Evolutionary conservation across 2,888 invertebrate genomes (phyloP).

Genomic region (Anthophora plumipes): DNA sequence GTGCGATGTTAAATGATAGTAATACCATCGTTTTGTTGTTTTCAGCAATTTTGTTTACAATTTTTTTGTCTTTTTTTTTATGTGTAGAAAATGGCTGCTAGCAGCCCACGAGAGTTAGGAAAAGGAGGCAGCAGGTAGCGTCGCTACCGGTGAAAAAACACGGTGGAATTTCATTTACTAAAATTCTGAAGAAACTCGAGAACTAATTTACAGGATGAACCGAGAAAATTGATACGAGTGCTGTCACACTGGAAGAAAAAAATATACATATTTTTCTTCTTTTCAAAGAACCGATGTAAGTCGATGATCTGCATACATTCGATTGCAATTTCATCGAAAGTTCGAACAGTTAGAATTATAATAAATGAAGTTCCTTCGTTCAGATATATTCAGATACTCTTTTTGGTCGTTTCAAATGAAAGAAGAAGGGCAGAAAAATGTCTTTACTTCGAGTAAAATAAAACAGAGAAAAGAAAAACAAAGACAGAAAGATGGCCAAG

Average conservation of each 20-base stretch:
- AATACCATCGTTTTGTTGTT: conserved; percentile 50
- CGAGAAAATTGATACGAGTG: too few species aligned
- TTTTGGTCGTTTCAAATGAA: background rate
- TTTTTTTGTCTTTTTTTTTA: conserved; percentile 14
- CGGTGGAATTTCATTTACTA: conserved; percentile 3
- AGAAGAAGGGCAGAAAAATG: background rate
- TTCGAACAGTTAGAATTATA: background rate
- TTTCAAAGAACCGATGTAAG: background rate
- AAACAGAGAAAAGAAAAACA: background rate
- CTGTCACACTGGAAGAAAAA: too few species aligned
- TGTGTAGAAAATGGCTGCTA: conserved; percentile 9
- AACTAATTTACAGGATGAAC: background rate
- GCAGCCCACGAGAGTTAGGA: background rate
- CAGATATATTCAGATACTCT: background rate
- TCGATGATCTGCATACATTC: background rate
- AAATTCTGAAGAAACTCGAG: background rate
- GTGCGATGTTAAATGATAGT: conserved; percentile 37
- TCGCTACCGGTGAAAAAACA: background rate
- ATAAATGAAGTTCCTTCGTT: conserved; percentile 1
- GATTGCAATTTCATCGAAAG: background rate
- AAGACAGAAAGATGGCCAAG: background rate
- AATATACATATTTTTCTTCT: too few species aligned
- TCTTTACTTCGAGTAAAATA: background rate
- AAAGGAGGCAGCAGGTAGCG: background rate
- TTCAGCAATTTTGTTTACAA: conserved; percentile 44